Evolutionary conservation across 2,888 invertebrate species (phyloP), one percentile per base, ranked within the genome.

Genomic region (Limnephilus auricula): DNA sequence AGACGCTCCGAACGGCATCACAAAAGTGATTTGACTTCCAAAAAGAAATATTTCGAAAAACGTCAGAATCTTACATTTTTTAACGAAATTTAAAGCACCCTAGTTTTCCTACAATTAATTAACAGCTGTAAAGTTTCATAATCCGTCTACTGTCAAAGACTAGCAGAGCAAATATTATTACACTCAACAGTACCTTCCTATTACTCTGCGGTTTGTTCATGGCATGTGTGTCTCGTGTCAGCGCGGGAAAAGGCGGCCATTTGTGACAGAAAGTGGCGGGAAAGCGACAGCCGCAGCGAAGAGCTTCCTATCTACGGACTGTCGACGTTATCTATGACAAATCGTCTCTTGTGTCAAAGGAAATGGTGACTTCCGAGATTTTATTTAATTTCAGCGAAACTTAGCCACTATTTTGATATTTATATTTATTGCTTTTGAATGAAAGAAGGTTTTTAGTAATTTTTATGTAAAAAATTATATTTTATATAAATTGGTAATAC

Each of bases 261-360:
- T 82, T 32, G 82, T 82, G 34, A 32, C 82, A 31, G 18, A 82
- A 82, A 18, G 32, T 82, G 82, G 82, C 82, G 82, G 31, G 31
- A 31, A 31, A 82, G 32, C 34, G 80, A 31, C 32, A 82, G 32
- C 15, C 18, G 31, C 30, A 10, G 30, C 13, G 82, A 25, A 65
- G 50, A 65, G 25, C 50, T 25, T 65, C 50, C 50, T 65, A 65
- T 65, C 50, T 65, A 65, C 50, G 50, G 50, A 65, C 50, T 82
- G 18, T 31, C 18, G 34, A 34, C 82, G 34, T 82, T 82, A 82
- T 82, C 82, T 82, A 12, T 31, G 82, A 82, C 82, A 82, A 82
- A 82, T 82, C 34, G 82, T 18, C 50, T 5, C 5, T 25, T 30
- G 30, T 80, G 15, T 31, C 25, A 80, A 80, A 80, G 30, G 30